phyloP scores from a whole-genome alignment of 2,797 vertebrate genomes.

The Onychomys torridus region DNA sequence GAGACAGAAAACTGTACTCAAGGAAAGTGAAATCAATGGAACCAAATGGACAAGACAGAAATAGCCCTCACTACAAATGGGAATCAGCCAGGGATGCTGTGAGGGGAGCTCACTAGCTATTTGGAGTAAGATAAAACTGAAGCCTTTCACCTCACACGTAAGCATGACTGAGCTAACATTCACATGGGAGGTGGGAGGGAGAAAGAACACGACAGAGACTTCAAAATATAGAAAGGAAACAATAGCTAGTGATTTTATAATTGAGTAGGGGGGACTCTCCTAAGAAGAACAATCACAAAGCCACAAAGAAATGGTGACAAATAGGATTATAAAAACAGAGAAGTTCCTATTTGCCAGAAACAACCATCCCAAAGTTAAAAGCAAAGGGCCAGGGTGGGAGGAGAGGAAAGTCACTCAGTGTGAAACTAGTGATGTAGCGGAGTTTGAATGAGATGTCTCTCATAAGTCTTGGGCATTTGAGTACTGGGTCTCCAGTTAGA shows the following conservation, averaged over 20 bases:
- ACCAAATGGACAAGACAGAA: slow-evolving; percentile 23
- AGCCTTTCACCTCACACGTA: accelerated
- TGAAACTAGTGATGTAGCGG: neutral
- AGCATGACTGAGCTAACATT: neutral
- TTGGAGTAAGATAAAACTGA: neutral
- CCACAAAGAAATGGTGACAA: neutral
- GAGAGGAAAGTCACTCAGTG: neutral
- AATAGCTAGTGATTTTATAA: neutral
- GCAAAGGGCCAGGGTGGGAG: neutral
- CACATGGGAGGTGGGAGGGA: too few relatives aligned
- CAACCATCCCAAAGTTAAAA: neutral
- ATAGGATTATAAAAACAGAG: slow-evolving; percentile 5
- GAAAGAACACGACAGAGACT: neutral
- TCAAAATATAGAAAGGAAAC: slow-evolving; percentile 7
- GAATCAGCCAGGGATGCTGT: neutral
- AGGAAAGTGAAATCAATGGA: slow-evolving; percentile 46
- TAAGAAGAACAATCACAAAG: slow-evolving; percentile 22
- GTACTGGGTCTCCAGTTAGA: neutral
- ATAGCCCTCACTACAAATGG: neutral
- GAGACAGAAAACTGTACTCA: slow-evolving; percentile 25
- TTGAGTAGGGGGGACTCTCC: neutral
- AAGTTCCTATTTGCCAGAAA: neutral
- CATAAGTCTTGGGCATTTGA: neutral
- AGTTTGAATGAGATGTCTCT: neutral
- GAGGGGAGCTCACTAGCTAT: neutral